phyloP scores from a whole-genome alignment of 2,113 vertebrate genomes.

The Lota lota region DNA sequence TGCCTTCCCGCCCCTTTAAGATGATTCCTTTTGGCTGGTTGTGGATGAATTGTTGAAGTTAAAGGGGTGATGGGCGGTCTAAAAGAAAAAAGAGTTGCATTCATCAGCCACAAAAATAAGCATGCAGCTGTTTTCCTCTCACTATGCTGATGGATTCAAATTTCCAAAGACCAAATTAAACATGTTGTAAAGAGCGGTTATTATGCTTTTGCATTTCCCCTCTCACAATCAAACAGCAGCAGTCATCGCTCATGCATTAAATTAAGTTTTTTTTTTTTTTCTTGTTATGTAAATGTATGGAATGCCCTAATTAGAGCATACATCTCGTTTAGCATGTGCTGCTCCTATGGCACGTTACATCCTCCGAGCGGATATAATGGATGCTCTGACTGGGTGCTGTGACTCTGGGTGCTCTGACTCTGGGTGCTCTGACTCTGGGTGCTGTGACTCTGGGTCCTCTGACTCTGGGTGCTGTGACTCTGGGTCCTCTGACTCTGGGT shows the following conservation, averaged over 20 bases:
- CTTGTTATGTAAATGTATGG: slow-evolving; percentile 57
- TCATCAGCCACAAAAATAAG: slow-evolving; percentile 45
- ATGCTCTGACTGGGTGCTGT: not conserved
- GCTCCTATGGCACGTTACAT: slow-evolving; percentile 39
- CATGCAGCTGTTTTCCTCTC: slow-evolving; percentile 23
- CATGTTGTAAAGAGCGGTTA: slow-evolving; percentile 62
- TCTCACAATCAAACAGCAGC: slow-evolving; percentile 55
- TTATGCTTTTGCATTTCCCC: slow-evolving; percentile 51
- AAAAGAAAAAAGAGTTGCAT: slow-evolving; percentile 40
- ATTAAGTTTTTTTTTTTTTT: slow-evolving; percentile 48
- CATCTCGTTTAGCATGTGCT: slow-evolving; percentile 64
- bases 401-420: too few species aligned
- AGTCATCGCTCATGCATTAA: slow-evolving; percentile 63
- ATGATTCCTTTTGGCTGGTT: too few species aligned
- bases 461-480: too few species aligned
- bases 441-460: too few species aligned
- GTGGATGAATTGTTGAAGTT: not conserved
- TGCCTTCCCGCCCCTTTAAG: slow-evolving; percentile 1
- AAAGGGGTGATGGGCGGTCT: not conserved
- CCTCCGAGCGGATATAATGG: slow-evolving; percentile 40
- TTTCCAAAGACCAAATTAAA: slow-evolving; percentile 64
- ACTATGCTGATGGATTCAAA: slow-evolving; percentile 52
- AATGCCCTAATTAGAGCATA: slow-evolving; percentile 59
- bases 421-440: too few species aligned
- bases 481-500: too few species aligned